Evolutionary conservation across 1,140 invertebrate genomes (phyloP).

Genomic region (Megathymus violae): DNA sequence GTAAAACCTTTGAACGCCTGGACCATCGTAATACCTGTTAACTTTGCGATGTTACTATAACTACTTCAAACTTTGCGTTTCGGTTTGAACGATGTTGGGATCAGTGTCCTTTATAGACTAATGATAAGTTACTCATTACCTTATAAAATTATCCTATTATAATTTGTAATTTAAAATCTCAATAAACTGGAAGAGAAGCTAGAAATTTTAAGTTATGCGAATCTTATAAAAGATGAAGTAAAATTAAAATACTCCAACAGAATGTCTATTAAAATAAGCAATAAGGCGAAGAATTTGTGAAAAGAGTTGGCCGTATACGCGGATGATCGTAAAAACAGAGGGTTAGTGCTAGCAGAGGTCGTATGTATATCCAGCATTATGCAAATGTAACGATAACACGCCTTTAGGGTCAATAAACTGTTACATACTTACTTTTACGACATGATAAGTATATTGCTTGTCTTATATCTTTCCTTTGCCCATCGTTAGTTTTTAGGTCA

Average conservation of each 20-base stretch:
- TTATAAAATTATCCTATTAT: too few species aligned
- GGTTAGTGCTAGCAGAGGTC: slow-evolving; percentile 59
- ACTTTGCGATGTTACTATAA: too few species aligned
- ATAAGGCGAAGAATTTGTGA: slow-evolving; percentile 4
- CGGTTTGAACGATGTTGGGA: too few species aligned
- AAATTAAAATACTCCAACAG: not conserved
- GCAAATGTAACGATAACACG: slow-evolving; percentile 77
- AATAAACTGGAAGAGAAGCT: too few species aligned
- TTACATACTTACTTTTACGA: slow-evolving; percentile 74
- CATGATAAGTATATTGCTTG: slow-evolving; percentile 76
- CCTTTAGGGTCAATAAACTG: slow-evolving; percentile 79
- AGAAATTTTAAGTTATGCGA: too few species aligned
- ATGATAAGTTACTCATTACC: too few species aligned
- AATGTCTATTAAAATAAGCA: not conserved
- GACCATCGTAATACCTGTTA: too few species aligned
- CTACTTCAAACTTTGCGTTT: too few species aligned
- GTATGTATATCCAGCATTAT: slow-evolving; percentile 59
- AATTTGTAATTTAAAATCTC: not conserved
- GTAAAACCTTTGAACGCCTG: too few species aligned
- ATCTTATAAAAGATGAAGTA: not conserved
- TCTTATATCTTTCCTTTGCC: slow-evolving; percentile 53
- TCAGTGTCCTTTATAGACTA: too few species aligned
- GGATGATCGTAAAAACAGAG: slow-evolving; percentile 65
- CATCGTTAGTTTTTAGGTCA: slow-evolving; percentile 55
- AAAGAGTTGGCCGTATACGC: slow-evolving; percentile 44